phyloP scores from a whole-genome alignment of 1,140 invertebrate species.

The Platyscapa corneri region DNA sequence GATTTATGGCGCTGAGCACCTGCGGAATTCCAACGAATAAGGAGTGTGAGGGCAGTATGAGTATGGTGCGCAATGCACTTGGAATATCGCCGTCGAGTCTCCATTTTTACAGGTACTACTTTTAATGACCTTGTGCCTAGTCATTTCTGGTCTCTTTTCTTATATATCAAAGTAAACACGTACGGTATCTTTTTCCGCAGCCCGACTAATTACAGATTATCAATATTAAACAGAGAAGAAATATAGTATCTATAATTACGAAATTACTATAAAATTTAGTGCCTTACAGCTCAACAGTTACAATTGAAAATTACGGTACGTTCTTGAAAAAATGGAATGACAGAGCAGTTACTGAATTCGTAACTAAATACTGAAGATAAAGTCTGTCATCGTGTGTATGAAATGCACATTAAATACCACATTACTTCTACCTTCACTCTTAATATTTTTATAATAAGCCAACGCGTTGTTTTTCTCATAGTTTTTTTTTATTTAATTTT shows the following conservation, averaged over 20 bases:
- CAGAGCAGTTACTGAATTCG: neutral
- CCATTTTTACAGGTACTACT: neutral
- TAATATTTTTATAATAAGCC: too few relatives aligned
- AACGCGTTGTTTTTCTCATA: too few relatives aligned
- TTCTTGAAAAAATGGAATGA: neutral
- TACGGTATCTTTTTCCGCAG: neutral
- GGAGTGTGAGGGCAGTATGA: neutral
- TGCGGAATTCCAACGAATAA: conserved; percentile 25
- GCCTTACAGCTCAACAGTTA: neutral
- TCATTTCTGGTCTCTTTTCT: neutral
- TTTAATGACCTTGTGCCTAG: conserved; percentile 16
- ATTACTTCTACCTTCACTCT: too few relatives aligned
- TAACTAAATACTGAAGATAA: neutral
- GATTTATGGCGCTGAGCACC: conserved; percentile 29
- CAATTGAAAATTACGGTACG: neutral
- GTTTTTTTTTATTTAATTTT: neutral
- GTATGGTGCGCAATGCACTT: neutral
- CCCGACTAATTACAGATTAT: neutral
- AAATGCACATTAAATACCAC: neutral
- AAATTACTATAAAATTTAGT: neutral
- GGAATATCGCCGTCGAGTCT: neutral
- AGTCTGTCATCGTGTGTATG: neutral
- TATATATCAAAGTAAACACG: conserved; percentile 7
- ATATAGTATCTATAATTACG: neutral
- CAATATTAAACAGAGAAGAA: neutral